Evolutionary conservation across 2,113 vertebrate genomes (phyloP).

Genomic region (Oxyruncus cristatus): DNA sequence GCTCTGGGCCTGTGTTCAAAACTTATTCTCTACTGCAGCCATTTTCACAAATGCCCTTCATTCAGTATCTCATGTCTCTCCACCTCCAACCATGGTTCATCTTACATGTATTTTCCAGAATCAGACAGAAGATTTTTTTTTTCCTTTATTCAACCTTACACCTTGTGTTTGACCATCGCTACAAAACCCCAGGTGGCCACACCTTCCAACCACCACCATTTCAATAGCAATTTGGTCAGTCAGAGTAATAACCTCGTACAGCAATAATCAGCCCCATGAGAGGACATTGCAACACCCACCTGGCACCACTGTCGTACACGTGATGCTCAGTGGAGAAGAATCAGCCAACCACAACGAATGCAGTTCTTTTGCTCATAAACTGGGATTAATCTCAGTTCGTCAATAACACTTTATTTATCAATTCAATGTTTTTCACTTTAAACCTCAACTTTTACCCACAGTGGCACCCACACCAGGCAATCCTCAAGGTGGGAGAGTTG

Average conservation of each 20-base stretch:
- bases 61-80: background rate
- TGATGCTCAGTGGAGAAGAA: rapidly evolving
- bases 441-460: background rate
- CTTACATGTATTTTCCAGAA: background rate
- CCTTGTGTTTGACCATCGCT: rapidly evolving
- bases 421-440: background rate
- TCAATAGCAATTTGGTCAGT: background rate
- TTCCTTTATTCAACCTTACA: background rate
- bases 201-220: background rate
- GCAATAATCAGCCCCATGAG: background rate
- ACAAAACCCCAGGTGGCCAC: background rate
- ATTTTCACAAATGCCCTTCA: background rate
- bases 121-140: background rate
- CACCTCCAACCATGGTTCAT: background rate
- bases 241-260: background rate
- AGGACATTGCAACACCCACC: background rate
- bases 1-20: background rate
- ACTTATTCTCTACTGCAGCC: background rate
- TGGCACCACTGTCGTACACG: background rate
- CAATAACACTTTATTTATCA: background rate
- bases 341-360: background rate
- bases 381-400: background rate
- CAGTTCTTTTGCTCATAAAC: background rate
- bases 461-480: background rate
- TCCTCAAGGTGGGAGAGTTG: background rate